Evolutionary conservation across 2,797 vertebrate genomes (phyloP).

Genomic region (Menidia menidia): DNA sequence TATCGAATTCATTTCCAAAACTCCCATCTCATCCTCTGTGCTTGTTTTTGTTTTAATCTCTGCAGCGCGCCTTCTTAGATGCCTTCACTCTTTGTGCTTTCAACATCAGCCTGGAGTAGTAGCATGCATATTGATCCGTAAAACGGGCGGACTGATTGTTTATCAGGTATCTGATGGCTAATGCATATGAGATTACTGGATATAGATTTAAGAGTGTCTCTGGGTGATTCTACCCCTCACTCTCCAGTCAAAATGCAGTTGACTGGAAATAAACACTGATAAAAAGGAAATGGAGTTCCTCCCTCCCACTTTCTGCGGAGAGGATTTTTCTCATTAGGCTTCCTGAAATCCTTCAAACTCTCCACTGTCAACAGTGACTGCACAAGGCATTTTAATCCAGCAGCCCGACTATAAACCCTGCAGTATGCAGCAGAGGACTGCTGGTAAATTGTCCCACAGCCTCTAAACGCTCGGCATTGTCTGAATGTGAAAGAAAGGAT

Average conservation of each 20-base stretch:
- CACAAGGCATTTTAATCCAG: constrained; percentile 36
- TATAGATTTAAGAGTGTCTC: constrained; percentile 65
- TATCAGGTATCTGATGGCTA: constrained; percentile 61
- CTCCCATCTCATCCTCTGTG: not conserved
- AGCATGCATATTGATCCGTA: constrained; percentile 57
- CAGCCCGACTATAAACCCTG: constrained; percentile 26
- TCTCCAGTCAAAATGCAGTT: constrained; percentile 58
- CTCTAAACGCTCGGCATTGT: constrained; percentile 13
- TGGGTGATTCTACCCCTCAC: constrained; percentile 32
- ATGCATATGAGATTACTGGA: constrained; percentile 59
- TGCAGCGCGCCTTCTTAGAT: not conserved
- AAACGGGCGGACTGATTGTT: constrained; percentile 38
- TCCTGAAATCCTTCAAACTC: constrained; percentile 48
- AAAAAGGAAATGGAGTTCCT: constrained; percentile 45
- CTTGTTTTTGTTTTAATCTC: not conserved
- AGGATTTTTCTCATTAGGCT: constrained; percentile 55
- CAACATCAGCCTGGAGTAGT: constrained; percentile 16
- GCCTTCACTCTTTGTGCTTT: constrained; percentile 1
- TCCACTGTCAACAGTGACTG: constrained; percentile 14
- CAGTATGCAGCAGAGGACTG: constrained; percentile 18
- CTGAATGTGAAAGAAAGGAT: constrained; percentile 7
- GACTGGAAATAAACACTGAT: constrained; percentile 65
- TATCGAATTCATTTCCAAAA: constrained; percentile 16
- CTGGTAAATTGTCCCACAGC: constrained; percentile 13
- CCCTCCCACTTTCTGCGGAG: constrained; percentile 18